Evolutionary conservation across 1,140 invertebrate genomes (phyloP), one percentile per base, ranked within the genome.

Genomic region (Nasonia vitripennis): DNA sequence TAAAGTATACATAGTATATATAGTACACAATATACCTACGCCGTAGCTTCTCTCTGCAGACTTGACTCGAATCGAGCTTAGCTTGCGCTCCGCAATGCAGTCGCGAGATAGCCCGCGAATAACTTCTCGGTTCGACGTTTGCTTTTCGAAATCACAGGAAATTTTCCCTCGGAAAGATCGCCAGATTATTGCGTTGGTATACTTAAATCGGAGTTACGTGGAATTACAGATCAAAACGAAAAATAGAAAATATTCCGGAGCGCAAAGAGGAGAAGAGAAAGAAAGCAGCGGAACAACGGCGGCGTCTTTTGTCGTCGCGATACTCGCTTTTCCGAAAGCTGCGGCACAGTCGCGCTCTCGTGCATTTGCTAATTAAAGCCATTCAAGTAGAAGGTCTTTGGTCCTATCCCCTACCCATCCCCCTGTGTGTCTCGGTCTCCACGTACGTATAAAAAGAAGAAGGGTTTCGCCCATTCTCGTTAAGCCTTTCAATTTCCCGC

Each of bases 291-390:
- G 23, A 51, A 62, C 41, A 78, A 11, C 48, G 48, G 7, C 48
- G 11, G 23, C 4, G 23, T 27, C 31, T 71, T 71, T 71, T 62
- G 55, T 62, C 55, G 7, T 45, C 37, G 20, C 23, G 77, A 55
- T n/a, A 2, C 17, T 78, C 17, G 27, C 48, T 37, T 68, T 37
- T 55, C 51, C 77, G 45, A 41, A 78, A 75, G 73, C 20, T n/a
- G 23, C 45, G 27, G 27, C 27, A 27, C 27, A 11, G 51, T 78
- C 23, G 78, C 55, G 67, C 34, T 79, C 75, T 55, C 75, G 70
- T 67, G 31, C 83, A 74, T 84, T 84, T 84, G 45, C 83, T 70
- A 85, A 85, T 85, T 85, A 81, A 81, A 77, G 23, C 73, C 62
- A 85, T 81, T 85, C 71, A 81, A 75, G 78, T 7, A 62, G 84